Evolutionary conservation across 2,888 invertebrate species (phyloP), one percentile per base, ranked within the genome.

Genomic region (Bombylius major): DNA sequence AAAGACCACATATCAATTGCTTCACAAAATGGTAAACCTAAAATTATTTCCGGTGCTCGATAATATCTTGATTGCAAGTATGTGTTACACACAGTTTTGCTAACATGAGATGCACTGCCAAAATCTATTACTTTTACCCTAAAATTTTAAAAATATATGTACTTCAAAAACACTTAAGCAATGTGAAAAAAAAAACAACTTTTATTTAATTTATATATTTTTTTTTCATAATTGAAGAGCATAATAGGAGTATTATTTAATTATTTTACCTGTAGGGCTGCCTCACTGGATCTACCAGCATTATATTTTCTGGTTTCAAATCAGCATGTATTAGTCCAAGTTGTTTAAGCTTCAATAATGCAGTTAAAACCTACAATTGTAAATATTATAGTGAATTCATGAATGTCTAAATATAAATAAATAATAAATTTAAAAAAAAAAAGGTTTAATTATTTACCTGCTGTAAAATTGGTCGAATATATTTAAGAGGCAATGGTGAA

Each of bases 1-100:
- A 99, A 78, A 7, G 97, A 98, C 99, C 99, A 99, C 98, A 99
- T 99, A 77, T 99, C 99, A 67, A 99, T 99, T 13, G 98, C 95
- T 76, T 99, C 99, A 78, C 96, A 96, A 78, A 99, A 99, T 60
- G 97, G 98, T 66, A 99, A 79, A 32, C 99, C 99, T 67, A 96
- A 80, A 69, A 97, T 96, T 69, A 96, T 96, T 77, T 96, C 96
- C 4, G 96, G 96, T 44, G 96, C 95, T 64, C 97, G 87, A 77
- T 99, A 99, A 74, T 99, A 99, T 70, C 99, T 83, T 67, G 97
- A 98, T 78, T 99, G 99, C 67, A 99, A 81, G 75, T 99, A 99
- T 9, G 99, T 99, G 71, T 99, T 99, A 77, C 98, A 98, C 52
- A 99, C 97, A 13, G 98, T 98, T 78, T 99, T 99, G 76, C 95